These are phyloP conservation scores for Connochaetes taurinus DNA, from an alignment of 2,113 vertebrate species.

Conservation along the genomic window DNA sequence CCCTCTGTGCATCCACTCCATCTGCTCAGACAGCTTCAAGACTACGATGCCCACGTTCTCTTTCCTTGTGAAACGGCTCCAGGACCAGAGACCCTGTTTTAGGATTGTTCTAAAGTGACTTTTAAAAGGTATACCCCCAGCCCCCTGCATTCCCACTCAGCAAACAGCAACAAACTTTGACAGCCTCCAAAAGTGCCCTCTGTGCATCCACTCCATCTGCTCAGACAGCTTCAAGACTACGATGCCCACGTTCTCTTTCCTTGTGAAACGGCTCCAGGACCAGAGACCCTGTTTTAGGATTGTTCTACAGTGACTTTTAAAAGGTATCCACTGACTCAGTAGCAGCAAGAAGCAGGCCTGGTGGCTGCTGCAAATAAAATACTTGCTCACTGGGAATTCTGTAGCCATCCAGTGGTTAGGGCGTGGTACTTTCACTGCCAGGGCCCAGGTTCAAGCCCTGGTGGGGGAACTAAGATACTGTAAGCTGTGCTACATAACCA, in stretches of 20 bases:
- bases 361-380: neutral
- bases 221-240: neutral
- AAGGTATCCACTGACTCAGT: neutral
- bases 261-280: neutral
- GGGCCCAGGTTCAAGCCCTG: neutral
- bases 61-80: neutral
- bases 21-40: neutral
- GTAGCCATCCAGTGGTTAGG: neutral
- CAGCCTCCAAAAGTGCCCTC: neutral
- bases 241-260: neutral
- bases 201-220: neutral
- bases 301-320: neutral
- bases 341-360: neutral
- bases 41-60: neutral
- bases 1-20: neutral
- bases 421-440: neutral
- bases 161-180: neutral
- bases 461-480: neutral
- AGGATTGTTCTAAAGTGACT: neutral
- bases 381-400: neutral
- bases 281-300: neutral
- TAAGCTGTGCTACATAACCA: neutral
- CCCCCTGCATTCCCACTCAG: too few relatives aligned
- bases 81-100: neutral
- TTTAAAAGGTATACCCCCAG: neutral